Base-by-base conservation (phyloP, 2,888 invertebrate species). In the Parnassius smintheus region DNA sequence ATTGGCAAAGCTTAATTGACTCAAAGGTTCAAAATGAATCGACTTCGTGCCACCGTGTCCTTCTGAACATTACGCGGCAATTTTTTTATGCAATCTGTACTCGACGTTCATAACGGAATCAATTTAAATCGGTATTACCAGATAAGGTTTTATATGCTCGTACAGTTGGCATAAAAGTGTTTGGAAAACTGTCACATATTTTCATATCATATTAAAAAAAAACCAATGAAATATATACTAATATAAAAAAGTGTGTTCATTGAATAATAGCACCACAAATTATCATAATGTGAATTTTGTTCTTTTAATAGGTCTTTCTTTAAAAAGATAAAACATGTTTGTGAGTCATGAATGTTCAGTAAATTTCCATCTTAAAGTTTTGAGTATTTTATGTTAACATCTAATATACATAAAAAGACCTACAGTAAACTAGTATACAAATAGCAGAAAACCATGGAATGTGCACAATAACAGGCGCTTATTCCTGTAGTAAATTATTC, bases 1-100 rank as follows among this genome's bases (percentile, higher is more conserved):
- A 89, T 88, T 85, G 89, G 88, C 85, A 75, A 85, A 81, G 85
- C 85, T 91, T 91, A 91, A 91, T 91, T 91, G 90, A 88, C 88
- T 90, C 83, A 82, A 84, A 88, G 85, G 83, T 83, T 88, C 81
- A 84, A 88, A 91, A 89, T 89, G 88, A 88, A 86, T 79, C 83
- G 76, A 67, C 67, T 71, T 72, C 73, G 74, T 73, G 73, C 66
- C 66, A 64, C 54, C 62, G 49, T 59, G 64, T 59, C 66, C 63
- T 66, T 67, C 68, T 65, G 68, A 66, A 66, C 67, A 66, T 65
- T 70, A 67, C 72, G 70, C 69, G 72, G 75, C 81, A 72, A 77
- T 77, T 84, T 85, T 85, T 86, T 85, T 85, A 74, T 82, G 80
- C 74, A 68, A 75, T 72, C 81, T 64, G 70, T 77, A 76, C 79